Base-by-base conservation (phyloP, 2,888 invertebrate species). In the Tanypteryx hageni region DNA sequence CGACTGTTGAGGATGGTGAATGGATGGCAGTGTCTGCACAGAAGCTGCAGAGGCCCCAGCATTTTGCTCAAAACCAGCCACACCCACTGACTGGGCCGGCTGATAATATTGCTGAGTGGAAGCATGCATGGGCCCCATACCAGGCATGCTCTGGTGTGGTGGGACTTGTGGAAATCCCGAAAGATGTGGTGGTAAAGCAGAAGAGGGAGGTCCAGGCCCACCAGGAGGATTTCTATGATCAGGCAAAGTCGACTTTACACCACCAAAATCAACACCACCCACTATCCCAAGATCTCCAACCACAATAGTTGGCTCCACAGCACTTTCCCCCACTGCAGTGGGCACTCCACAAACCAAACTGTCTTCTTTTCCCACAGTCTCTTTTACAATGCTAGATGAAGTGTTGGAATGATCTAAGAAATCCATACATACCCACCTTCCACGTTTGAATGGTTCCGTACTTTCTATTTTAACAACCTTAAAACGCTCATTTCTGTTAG, bases 401-500 rank as follows among this genome's bases (percentile, higher is more conserved):
- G 89, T 64, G 89, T 89, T 96, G 91, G 97, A 97, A 94, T 98
- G 98, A 95, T 99, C 98, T 94, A 98, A 96, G 95, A 98, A 99
- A 95, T 99, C 99, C 97, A 98, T 98, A 95, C 99, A 99, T 95
- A 97, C 97, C 99, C 99, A 99, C 94, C 99, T 96, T 57, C 99
- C 99, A 92, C 99, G 96, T 94, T 98, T 97, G 94, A 98, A 98
- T 27, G 99, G 98, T 95, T 98, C 98, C n/a, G 98, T 98, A 94
- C 98, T 98, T 95, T 98, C 98, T 94, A 99, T 98, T 96, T 99
- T 99, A 76, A 99, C 99, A 94, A 99, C 98, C 96, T 98, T 98
- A 95, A 99, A 99, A 93, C 99, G 96, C 95, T 98, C 97, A 95
- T 97, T 97, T 94, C 97, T 96, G 95, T 97, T 97, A 93, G 96